Percentiles rank a stretch among this genome's conserved stretches.
phyloP scores from a whole-genome alignment of 2,113 vertebrate species.

The Prionailurus bengalensis region DNA sequence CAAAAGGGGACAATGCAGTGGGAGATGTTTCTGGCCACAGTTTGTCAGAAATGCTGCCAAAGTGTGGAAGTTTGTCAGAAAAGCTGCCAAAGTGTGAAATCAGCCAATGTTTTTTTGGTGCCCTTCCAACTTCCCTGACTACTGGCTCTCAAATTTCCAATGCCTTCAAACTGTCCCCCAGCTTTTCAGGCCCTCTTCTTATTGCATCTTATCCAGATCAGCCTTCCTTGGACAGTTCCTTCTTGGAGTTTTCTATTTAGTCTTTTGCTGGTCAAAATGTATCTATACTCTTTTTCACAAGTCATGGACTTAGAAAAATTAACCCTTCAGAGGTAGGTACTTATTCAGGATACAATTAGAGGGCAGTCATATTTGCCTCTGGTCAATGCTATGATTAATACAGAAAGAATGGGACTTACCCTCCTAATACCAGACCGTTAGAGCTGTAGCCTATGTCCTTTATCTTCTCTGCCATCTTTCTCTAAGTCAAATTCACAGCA shows the following conservation, averaged over 20 bases:
- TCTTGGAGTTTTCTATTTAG: slow-evolving; percentile 47
- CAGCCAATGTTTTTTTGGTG: slow-evolving; percentile 75
- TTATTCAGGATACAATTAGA: slow-evolving; percentile 25
- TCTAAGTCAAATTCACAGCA: not conserved
- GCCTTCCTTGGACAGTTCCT: slow-evolving; percentile 27
- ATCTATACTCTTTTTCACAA: slow-evolving; percentile 40
- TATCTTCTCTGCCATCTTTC: slow-evolving; percentile 47
- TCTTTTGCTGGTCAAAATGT: slow-evolving; percentile 20
- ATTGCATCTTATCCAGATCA: not conserved
- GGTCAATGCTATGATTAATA: not conserved
- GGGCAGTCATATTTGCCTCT: not conserved
- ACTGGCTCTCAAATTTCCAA: slow-evolving; percentile 38
- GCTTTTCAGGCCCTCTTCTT: slow-evolving; percentile 28
- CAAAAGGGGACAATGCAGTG: slow-evolving; percentile 65
- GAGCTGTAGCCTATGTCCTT: not conserved
- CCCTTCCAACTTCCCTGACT: slow-evolving; percentile 78
- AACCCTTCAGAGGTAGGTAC: not conserved
- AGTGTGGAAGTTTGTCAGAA: slow-evolving; percentile 69
- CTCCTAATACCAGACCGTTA: not conserved
- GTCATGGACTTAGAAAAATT: slow-evolving; percentile 15
- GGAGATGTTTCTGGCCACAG: slow-evolving; percentile 61
- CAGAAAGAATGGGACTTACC: not conserved
- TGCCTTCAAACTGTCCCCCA: slow-evolving; percentile 58
- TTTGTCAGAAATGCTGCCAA: slow-evolving; percentile 75
- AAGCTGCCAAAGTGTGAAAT: slow-evolving; percentile 76